phyloP scores from a whole-genome alignment of 2,113 vertebrate species.

The Steatornis caripensis region DNA sequence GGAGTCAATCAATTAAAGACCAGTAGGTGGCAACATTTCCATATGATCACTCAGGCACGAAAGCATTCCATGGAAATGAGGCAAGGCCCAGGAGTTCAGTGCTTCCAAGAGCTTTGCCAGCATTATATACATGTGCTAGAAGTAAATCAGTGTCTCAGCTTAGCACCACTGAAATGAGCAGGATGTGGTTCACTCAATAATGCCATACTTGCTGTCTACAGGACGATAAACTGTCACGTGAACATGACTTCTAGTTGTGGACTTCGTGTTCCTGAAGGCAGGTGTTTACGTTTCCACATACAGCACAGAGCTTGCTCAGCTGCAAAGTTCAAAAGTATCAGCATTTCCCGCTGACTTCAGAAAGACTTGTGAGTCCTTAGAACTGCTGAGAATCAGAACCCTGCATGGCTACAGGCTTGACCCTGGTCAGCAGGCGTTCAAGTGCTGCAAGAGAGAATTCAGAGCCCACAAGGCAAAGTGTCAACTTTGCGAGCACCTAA shows the following conservation, averaged over 20 bases:
- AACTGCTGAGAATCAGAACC: background rate
- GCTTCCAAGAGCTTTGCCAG: accelerated
- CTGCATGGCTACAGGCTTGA: background rate
- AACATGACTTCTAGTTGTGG: background rate
- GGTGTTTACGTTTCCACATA: accelerated
- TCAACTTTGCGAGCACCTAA: background rate
- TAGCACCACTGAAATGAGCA: background rate
- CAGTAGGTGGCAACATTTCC: constrained; percentile 52
- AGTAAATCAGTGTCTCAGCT: background rate
- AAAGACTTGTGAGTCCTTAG: background rate
- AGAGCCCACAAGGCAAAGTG: background rate
- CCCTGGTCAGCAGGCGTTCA: background rate
- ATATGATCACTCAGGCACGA: background rate
- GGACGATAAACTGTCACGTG: accelerated
- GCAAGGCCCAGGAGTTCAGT: accelerated
- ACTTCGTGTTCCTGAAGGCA: background rate
- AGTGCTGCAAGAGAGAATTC: background rate
- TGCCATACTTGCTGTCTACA: background rate
- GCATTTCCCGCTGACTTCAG: background rate
- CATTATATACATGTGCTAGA: accelerated
- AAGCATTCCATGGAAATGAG: background rate
- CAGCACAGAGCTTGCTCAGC: accelerated
- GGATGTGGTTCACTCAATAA: background rate
- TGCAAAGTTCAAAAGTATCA: background rate
- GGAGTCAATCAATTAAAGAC: background rate